phyloP scores from a whole-genome alignment of 2,113 vertebrate genomes.

The Silurus glanis region DNA sequence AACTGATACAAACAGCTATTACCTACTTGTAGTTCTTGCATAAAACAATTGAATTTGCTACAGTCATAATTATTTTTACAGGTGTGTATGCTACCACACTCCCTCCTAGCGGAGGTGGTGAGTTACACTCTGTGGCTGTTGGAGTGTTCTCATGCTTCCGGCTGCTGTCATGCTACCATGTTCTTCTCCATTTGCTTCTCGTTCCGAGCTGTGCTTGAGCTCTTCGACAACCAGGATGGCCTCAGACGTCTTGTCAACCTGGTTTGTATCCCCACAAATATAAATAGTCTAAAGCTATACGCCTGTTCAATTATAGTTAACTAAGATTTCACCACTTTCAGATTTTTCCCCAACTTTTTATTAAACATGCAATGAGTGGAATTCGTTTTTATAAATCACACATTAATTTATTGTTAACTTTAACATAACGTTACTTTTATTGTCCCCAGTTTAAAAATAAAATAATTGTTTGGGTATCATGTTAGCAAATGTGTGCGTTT shows the following conservation, averaged over 20 bases:
- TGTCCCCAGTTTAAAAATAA: background rate
- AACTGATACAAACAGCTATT: background rate
- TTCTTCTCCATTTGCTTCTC: constrained; percentile 99
- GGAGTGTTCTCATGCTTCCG: constrained; percentile 97
- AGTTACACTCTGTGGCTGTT: constrained; percentile 96
- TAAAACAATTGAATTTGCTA: constrained; percentile 44
- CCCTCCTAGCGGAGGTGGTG: constrained; percentile 91
- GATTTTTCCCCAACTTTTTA: background rate
- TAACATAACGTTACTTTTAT: background rate
- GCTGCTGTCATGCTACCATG: constrained; percentile 98
- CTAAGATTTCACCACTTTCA: background rate
- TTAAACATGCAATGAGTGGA: background rate
- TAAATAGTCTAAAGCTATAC: background rate
- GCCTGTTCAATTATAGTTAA: background rate
- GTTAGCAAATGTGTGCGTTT: background rate
- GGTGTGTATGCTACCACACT: constrained; percentile 96
- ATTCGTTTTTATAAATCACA: background rate
- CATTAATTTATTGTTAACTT: background rate
- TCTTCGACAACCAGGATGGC: constrained; percentile 96
- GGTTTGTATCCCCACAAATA: constrained; percentile 64
- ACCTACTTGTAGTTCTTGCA: background rate
- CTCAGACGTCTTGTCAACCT: constrained; percentile 94
- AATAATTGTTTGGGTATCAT: background rate
- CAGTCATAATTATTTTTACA: constrained; percentile 51
- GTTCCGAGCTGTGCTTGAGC: constrained; percentile 93